These are phyloP conservation scores for Candidula unifasciata DNA, from an alignment of 2,888 invertebrate species.

Conservation along the genomic window DNA sequence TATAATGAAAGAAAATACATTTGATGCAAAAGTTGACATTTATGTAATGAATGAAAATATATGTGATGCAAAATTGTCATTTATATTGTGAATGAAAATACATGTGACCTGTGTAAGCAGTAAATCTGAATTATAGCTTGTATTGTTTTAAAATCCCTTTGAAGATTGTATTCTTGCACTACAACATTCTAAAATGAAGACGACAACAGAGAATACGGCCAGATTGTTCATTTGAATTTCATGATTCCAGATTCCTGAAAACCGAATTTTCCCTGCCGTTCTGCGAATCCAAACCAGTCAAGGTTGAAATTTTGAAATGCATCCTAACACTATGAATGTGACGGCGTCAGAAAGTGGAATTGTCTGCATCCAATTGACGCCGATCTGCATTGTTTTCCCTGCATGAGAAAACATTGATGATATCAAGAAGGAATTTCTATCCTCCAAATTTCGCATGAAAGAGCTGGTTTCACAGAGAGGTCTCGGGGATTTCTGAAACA, in stretches of 20 bases:
- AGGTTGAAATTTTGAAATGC: conserved; percentile 22
- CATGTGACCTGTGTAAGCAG: too few relatives aligned
- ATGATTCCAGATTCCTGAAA: not conserved
- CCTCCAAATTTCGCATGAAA: conserved; percentile 28
- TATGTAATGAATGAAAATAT: too few relatives aligned
- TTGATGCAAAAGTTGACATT: too few relatives aligned
- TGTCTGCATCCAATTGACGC: conserved; percentile 32
- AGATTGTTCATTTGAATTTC: conserved; percentile 36
- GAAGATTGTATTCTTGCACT: not conserved
- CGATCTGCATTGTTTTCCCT: conserved; percentile 1
- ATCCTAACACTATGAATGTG: conserved; percentile 34
- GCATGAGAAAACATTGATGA: conserved; percentile 25
- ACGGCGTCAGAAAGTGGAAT: conserved; percentile 12
- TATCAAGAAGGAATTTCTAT: conserved; percentile 16
- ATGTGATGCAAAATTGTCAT: too few relatives aligned
- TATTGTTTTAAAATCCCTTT: too few relatives aligned
- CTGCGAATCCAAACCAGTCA: not conserved
- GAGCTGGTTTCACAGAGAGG: conserved; percentile 24
- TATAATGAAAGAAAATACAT: too few relatives aligned
- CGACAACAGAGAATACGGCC: not conserved
- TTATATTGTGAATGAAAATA: too few relatives aligned
- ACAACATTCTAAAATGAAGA: not conserved
- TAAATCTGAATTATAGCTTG: too few relatives aligned
- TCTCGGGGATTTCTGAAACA: conserved; percentile 4
- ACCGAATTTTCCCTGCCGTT: not conserved